Evolutionary conservation across 2,888 invertebrate species (phyloP).

Genomic region (Scotopteryx bipunctaria): DNA sequence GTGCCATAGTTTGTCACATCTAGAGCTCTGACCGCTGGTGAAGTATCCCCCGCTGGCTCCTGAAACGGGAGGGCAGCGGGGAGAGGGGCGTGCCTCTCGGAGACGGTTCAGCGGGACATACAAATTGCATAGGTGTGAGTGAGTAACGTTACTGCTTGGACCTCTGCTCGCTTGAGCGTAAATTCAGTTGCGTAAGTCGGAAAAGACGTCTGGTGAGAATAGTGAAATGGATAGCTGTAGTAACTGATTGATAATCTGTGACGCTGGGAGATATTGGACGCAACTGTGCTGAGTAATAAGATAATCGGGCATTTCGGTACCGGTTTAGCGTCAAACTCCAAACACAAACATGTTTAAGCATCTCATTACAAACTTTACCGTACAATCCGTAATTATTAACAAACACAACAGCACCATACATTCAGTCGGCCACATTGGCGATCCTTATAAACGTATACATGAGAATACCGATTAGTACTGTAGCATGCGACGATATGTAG

Average conservation of each 20-base stretch:
- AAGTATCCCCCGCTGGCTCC: constrained; percentile 59
- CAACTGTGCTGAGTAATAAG: constrained; percentile 53
- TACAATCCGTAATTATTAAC: no score
- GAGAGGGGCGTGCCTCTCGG: constrained; percentile 48
- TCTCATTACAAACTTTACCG: background rate
- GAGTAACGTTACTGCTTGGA: constrained; percentile 76
- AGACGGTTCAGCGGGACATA: constrained; percentile 59
- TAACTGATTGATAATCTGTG: constrained; percentile 15
- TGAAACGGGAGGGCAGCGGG: constrained; percentile 46
- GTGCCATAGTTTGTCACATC: constrained; percentile 76
- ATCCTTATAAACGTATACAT: no score
- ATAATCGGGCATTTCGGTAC: constrained; percentile 46
- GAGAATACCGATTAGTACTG: no score
- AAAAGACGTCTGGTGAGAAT: constrained; percentile 76
- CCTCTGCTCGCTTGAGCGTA: constrained; percentile 79
- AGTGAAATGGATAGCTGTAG: constrained; percentile 46
- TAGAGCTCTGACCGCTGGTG: constrained; percentile 73
- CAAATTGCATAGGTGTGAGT: constrained; percentile 78
- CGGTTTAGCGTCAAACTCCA: constrained; percentile 29
- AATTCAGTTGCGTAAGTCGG: constrained; percentile 82
- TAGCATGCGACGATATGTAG: background rate
- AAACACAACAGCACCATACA: no score
- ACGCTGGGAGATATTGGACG: constrained; percentile 57
- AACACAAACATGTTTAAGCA: background rate
- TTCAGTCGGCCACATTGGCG: no score